phyloP scores from a whole-genome alignment of 2,888 invertebrate genomes.

The Netelia virgata region DNA sequence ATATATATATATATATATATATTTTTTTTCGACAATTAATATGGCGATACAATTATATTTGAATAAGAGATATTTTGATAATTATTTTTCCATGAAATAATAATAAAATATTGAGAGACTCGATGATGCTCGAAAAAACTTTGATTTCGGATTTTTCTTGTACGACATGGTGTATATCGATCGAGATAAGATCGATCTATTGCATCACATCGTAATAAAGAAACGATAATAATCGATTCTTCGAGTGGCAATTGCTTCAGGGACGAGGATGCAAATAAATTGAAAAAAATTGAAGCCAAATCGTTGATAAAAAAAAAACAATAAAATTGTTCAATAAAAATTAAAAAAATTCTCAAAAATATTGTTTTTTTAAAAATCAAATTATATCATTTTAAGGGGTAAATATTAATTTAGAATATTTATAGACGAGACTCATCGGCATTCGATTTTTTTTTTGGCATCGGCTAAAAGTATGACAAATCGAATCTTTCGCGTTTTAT shows the following conservation, averaged over 20 bases:
- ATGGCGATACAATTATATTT: no score
- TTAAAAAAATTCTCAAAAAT: no score
- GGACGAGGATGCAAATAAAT: neutral
- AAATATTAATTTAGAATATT: neutral
- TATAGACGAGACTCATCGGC: neutral
- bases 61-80: neutral
- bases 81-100: neutral
- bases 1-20: no score
- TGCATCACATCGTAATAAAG: neutral
- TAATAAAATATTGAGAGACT: no score
- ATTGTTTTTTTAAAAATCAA: no score
- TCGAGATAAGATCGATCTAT: neutral
- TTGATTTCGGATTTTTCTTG: no score
- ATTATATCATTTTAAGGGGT: no score
- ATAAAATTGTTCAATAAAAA: no score
- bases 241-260: neutral
- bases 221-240: no score
- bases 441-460: neutral
- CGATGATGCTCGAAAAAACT: no score
- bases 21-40: no score
- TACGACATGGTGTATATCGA: neutral
- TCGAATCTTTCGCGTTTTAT: neutral
- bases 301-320: no score
- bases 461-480: neutral
- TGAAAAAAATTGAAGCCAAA: neutral